Percentiles rank a stretch among this genome's conserved stretches.
phyloP scores from a whole-genome alignment of 2,113 vertebrate species.

The Callipepla squamata region DNA sequence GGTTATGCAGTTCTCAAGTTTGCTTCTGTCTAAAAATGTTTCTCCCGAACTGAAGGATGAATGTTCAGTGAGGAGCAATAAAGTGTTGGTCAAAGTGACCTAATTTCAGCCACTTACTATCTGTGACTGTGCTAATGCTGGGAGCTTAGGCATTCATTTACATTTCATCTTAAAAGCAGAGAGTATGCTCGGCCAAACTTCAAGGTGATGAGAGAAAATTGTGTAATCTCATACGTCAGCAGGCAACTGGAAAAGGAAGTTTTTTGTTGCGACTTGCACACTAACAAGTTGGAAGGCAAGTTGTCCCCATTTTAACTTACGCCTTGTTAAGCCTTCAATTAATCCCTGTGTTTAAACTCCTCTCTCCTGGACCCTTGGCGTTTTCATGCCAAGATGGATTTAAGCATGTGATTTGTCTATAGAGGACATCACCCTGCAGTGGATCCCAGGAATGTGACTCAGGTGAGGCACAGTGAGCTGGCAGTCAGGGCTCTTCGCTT shows the following conservation, averaged over 20 bases:
- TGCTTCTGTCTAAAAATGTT: neutral
- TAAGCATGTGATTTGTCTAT: neutral
- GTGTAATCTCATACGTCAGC: constrained; percentile 48
- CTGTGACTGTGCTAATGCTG: neutral
- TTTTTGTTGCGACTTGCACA: constrained; percentile 64
- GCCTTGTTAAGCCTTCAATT: constrained; percentile 6
- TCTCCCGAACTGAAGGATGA: neutral
- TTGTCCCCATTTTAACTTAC: constrained; percentile 8
- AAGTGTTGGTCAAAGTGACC: neutral
- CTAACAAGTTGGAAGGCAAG: neutral
- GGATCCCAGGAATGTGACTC: neutral
- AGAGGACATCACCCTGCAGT: neutral
- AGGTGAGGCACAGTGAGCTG: neutral
- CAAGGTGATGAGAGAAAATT: constrained; percentile 56
- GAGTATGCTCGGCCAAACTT: constrained; percentile 6
- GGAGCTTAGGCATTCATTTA: constrained; percentile 23
- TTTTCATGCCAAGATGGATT: neutral
- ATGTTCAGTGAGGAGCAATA: neutral
- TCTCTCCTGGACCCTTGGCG: neutral
- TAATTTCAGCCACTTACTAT: constrained; percentile 10
- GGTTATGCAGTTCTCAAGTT: constrained; percentile 1
- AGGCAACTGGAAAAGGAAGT: constrained; percentile 30
- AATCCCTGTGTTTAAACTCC: neutral
- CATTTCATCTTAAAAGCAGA: neutral
- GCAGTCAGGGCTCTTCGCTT: neutral